phyloP scores from a whole-genome alignment of 2,888 invertebrate species.

The Plutella xylostella region DNA sequence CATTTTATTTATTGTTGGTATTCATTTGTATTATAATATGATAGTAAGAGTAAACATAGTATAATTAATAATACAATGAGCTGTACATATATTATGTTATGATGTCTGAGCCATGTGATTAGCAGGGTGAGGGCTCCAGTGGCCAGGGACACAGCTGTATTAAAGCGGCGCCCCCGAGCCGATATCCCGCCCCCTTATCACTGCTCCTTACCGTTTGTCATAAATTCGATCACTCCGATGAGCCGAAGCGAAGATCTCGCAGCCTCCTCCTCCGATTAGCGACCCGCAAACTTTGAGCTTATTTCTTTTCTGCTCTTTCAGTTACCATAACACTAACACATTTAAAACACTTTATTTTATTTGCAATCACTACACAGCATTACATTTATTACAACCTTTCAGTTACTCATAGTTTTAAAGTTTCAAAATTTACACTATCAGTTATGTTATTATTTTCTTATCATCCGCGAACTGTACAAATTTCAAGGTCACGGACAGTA shows the following conservation, averaged over 20 bases:
- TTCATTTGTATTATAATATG: too few species aligned
- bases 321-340: conserved; percentile 59
- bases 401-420: not conserved
- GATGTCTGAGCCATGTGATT: too few species aligned
- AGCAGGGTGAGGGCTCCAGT: too few species aligned
- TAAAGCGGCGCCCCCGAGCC: conserved; percentile 27
- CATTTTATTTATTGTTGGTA: too few species aligned
- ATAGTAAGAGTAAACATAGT: too few species aligned
- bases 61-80: too few species aligned
- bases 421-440: not conserved
- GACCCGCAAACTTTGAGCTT: conserved; percentile 57
- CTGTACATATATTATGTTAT: too few species aligned
- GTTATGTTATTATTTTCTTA: not conserved
- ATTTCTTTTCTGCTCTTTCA: conserved; percentile 42
- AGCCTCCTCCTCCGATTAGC: conserved; percentile 47
- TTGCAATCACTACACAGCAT: not conserved
- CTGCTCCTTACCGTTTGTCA: conserved; percentile 64
- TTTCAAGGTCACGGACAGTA: conserved; percentile 21
- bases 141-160: too few species aligned
- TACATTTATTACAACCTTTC: not conserved
- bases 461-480: conserved; percentile 15
- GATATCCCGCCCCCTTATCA: conserved; percentile 60
- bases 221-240: conserved; percentile 65
- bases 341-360: conserved; percentile 28
- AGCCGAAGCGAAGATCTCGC: conserved; percentile 46